Percentiles rank a stretch among this genome's conserved stretches.
These are phyloP conservation scores for Silurus glanis DNA, from an alignment of 2,113 vertebrate species.

Conservation along the genomic window DNA sequence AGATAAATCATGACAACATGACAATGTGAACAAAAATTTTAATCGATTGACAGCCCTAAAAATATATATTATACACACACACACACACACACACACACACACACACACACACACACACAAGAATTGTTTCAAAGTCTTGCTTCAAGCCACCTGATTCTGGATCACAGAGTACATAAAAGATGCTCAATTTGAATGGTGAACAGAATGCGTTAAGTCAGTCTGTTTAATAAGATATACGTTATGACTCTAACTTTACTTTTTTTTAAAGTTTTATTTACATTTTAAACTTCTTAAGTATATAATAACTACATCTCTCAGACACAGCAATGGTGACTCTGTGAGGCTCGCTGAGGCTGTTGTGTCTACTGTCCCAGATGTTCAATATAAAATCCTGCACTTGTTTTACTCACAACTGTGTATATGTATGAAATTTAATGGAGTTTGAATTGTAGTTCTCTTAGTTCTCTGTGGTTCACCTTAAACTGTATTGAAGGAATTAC, in stretches of 20 bases:
- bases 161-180: neutral
- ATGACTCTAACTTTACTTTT: neutral
- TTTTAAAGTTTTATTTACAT: neutral
- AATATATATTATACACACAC: too few species aligned
- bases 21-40: too few species aligned
- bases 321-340: neutral
- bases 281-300: neutral
- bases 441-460: neutral
- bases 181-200: neutral
- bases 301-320: neutral
- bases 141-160: neutral
- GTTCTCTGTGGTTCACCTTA: neutral
- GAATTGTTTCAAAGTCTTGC: neutral
- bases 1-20: too few species aligned
- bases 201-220: neutral
- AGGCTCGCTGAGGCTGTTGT: neutral
- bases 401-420: neutral
- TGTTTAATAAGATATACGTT: too few species aligned
- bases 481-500: neutral
- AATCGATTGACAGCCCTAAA: too few species aligned
- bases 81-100: too few species aligned
- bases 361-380: neutral
- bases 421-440: neutral
- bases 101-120: too few species aligned
- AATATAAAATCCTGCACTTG: neutral